Conservation (phyloP, 2,888 invertebrate species). For the Eumacrocentrus americanus region DNA sequence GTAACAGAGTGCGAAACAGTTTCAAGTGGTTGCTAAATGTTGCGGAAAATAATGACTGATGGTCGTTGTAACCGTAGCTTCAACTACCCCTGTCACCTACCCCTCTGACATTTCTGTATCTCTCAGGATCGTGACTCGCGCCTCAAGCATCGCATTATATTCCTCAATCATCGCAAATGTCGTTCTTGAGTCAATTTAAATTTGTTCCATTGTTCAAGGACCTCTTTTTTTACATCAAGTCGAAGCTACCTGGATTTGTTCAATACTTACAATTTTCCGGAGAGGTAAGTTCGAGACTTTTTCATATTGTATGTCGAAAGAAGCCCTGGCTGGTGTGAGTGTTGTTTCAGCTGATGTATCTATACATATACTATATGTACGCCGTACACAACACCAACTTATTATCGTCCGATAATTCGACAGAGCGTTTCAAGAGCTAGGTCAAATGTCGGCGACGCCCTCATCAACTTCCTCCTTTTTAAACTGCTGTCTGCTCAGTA, state of each 20-base stretch:
- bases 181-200: conserved; percentile 14
- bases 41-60: conserved; percentile 61
- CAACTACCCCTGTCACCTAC: conserved; percentile 16
- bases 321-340: conserved; percentile 41
- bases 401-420: conserved; percentile 49
- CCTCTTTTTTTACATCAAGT: conserved; percentile 7
- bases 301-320: conserved; percentile 36
- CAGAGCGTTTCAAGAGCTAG: conserved; percentile 44
- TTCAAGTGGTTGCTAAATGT: conserved; percentile 60
- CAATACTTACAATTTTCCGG: too few species aligned
- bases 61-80: conserved; percentile 43
- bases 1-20: conserved; percentile 57
- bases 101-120: background rate
- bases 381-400: conserved; percentile 48
- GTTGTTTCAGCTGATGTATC: too few species aligned
- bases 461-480: background rate
- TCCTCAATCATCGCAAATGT: conserved; percentile 14
- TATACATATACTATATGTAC: too few species aligned
- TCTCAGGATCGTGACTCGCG: conserved; percentile 34
- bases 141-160: background rate
- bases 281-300: conserved; percentile 44
- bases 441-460: conserved; percentile 40
- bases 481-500: too few species aligned
- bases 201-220: conserved; percentile 7
- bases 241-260: too few species aligned